Percentiles rank a stretch among this genome's conserved stretches.
phyloP scores from a whole-genome alignment of 2,888 invertebrate genomes.

The Periphyllus acericola region DNA sequence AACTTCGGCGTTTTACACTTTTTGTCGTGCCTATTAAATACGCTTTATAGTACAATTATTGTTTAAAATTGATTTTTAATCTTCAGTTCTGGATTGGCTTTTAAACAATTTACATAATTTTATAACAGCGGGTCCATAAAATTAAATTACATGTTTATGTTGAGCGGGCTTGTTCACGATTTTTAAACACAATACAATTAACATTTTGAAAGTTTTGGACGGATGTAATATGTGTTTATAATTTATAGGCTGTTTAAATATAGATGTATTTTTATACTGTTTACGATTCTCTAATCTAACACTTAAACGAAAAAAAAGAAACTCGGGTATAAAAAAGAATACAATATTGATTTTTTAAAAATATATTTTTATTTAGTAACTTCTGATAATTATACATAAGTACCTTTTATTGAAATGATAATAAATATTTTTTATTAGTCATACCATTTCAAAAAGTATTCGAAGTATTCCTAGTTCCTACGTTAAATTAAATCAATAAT shows the following conservation, averaged over 20 bases:
- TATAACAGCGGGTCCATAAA: slow-evolving; percentile 22
- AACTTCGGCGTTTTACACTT: slow-evolving; percentile 3
- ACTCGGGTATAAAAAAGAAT: too few relatives aligned
- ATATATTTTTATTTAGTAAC: too few relatives aligned
- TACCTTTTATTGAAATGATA: too few relatives aligned
- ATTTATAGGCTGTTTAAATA: not conserved
- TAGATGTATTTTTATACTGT: not conserved
- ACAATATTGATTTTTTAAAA: too few relatives aligned
- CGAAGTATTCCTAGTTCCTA: too few relatives aligned
- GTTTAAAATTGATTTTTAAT: slow-evolving; percentile 42
- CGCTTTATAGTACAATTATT: slow-evolving; percentile 1
- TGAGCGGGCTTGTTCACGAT: slow-evolving; percentile 25
- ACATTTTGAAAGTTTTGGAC: slow-evolving; percentile 34
- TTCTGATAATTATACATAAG: too few relatives aligned
- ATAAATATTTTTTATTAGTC: too few relatives aligned
- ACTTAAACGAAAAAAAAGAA: too few relatives aligned
- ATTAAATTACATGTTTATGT: slow-evolving; percentile 35
- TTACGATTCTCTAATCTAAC: too few relatives aligned
- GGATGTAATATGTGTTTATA: not conserved
- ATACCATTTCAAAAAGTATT: too few relatives aligned
- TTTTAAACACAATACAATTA: slow-evolving; percentile 20
- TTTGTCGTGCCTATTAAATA: slow-evolving; percentile 29
- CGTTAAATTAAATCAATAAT: too few relatives aligned
- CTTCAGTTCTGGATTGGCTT: not conserved
- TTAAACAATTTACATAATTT: slow-evolving; percentile 50